Base-by-base conservation (phyloP, 2,113 vertebrate species). In the Talpa occidentalis region DNA sequence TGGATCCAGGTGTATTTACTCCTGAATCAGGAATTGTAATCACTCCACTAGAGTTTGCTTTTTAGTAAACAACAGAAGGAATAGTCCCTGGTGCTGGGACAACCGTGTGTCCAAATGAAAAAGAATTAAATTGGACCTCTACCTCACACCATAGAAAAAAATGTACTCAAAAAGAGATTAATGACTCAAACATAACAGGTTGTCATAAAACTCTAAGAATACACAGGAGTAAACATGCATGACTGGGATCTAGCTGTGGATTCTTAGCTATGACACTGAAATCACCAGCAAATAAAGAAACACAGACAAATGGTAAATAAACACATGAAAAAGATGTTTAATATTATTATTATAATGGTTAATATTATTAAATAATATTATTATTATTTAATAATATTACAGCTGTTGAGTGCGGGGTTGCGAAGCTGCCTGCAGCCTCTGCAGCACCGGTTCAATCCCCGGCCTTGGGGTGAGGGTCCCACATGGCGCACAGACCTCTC, bases 191-290 rank as follows among this genome's bases (percentile, higher is more conserved):
- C 30, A 16, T 67, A 74, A 89, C 14, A 81, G 37, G 37, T 86
- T 30, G 47, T 83, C 56, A 88, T 60, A 74, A 70, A 79, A 69
- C 26, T 83, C 49, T 64, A 81, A 30, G 14, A 56, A 90, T 24
- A 90, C 4, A 81, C 3, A 30, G 19, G 21, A 94, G 10, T 86
- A 89, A 81, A 89, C 80, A 12, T 40, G 42, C 17, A 84, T 47
- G 42, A 4, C 67, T 95, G 26, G 16, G 52, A 74, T 44, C 32
- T 79, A 8, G 26, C 24, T 54, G 26, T 21, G 6, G 6, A 88
- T 56, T 88, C 14, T 83, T 67, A 87, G 6, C 70, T 64, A 77
- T 17, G n/a, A 87, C 47, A 79, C 78, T 88, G 37, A 95, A 88
- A 76, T n/a, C 14, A 64, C 2, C 47, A 56, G 35, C 3, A 83